A percentile compares a stretch with the other conserved stretches of the same genome.
These are phyloP conservation scores for Bergia sp. DNA, from an alignment of 92 coral and sea anemone genomes.

Conservation along the genomic window DNA sequence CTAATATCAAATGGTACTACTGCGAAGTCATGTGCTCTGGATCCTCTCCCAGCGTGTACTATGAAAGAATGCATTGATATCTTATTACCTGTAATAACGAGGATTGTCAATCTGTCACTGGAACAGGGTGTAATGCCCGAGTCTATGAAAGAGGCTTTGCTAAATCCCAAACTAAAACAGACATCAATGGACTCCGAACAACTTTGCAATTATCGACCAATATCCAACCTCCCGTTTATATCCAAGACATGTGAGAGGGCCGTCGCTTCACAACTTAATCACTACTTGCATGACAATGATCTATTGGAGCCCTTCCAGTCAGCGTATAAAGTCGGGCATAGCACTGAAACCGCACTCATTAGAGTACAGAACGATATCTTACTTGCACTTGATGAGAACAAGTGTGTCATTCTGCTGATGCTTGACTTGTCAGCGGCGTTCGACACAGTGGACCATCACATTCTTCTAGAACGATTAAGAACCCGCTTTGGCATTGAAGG, in stretches of 20 bases:
- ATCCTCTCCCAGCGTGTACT: constrained; percentile 49
- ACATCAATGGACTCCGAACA: neutral
- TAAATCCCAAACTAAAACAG: neutral
- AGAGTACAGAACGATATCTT: constrained; percentile 54
- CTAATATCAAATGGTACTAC: constrained; percentile 13
- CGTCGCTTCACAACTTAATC: constrained; percentile 38
- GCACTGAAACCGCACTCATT: constrained; percentile 46
- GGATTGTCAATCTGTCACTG: constrained; percentile 52
- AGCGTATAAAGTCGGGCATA: constrained; percentile 40
- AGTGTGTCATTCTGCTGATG: constrained; percentile 41
- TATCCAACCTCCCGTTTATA: constrained; percentile 41
- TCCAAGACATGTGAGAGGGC: constrained; percentile 46
- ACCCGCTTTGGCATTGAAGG: constrained; percentile 45
- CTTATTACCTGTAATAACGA: constrained; percentile 48
- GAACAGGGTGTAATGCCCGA: neutral
- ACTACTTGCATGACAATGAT: constrained; percentile 24
- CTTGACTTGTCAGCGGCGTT: constrained; percentile 46
- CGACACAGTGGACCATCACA: constrained; percentile 43
- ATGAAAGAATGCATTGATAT: constrained; percentile 47
- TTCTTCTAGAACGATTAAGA: constrained; percentile 26
- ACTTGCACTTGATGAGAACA: constrained; percentile 28
- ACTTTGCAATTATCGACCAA: constrained; percentile 23
- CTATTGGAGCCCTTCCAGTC: constrained; percentile 38
- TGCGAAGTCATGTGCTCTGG: constrained; percentile 54
- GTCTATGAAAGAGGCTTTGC: neutral